Evolutionary conservation across 2,113 vertebrate genomes (phyloP).

Genomic region (Scophthalmus maximus): DNA sequence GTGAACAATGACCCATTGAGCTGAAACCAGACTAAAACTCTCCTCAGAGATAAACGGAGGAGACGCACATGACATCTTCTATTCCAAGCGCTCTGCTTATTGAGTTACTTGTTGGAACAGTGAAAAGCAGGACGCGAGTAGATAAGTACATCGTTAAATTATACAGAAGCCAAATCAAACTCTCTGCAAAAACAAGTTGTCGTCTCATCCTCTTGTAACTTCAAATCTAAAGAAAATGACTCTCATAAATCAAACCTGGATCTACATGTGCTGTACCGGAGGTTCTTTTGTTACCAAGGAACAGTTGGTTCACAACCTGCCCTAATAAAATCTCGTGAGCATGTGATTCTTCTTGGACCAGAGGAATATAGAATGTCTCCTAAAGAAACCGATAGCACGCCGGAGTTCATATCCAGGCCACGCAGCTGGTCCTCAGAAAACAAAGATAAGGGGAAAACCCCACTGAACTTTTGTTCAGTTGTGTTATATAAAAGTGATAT

Average conservation of each 20-base stretch:
- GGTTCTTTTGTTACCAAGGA: background rate
- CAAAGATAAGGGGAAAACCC: background rate
- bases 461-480: background rate
- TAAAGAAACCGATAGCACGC: background rate
- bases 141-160: constrained; percentile 2
- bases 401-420: constrained; percentile 23
- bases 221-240: background rate
- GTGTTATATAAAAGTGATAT: constrained; percentile 1
- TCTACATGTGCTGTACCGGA: background rate
- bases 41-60: background rate
- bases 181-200: background rate
- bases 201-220: background rate
- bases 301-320: constrained; percentile 1
- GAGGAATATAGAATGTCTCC: background rate
- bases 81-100: background rate
- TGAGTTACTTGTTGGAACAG: constrained; percentile 1
- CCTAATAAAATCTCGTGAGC: constrained; percentile 4
- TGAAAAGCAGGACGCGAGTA: background rate
- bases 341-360: background rate
- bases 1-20: constrained; percentile 18
- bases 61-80: constrained; percentile 11
- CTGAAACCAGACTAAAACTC: constrained; percentile 9
- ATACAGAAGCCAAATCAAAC: background rate
- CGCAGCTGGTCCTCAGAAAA: constrained; percentile 16
- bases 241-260: background rate